phyloP scores from a whole-genome alignment of 2,797 vertebrate species.

The Leptatherina wallacei region DNA sequence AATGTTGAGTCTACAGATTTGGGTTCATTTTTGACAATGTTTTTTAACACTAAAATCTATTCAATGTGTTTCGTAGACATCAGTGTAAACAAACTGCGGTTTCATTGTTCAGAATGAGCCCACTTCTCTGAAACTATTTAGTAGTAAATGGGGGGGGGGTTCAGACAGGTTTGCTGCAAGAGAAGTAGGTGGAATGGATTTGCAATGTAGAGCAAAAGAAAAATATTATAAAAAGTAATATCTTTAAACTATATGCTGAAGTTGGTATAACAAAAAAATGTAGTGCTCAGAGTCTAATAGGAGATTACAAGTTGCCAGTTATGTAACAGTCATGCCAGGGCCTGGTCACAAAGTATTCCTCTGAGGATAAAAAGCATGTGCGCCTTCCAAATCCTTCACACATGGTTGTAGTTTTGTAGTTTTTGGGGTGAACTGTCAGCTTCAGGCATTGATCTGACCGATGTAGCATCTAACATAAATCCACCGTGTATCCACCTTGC shows the following conservation, averaged over 20 bases:
- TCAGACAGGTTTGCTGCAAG: not conserved
- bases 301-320: slow-evolving; percentile 53
- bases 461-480: slow-evolving; percentile 56
- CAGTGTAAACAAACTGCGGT: not conserved
- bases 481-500: slow-evolving; percentile 50
- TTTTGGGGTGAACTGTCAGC: slow-evolving; percentile 63
- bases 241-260: slow-evolving; percentile 56
- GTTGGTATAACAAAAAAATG: slow-evolving; percentile 12
- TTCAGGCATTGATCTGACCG: slow-evolving; percentile 60
- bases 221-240: not conserved
- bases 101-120: not conserved
- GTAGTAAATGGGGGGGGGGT: too few relatives aligned
- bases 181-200: not conserved
- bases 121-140: not conserved
- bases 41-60: not conserved
- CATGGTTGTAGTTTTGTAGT: slow-evolving; percentile 72
- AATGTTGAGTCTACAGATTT: not conserved
- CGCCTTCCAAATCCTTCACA: slow-evolving; percentile 74
- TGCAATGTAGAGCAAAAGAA: not conserved
- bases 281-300: slow-evolving; percentile 10
- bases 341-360: slow-evolving; percentile 45
- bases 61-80: not conserved
- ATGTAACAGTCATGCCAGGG: slow-evolving; percentile 66
- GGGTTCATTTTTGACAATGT: not conserved
- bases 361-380: slow-evolving; percentile 67